Evolutionary conservation across 2,113 vertebrate genomes (phyloP).

Genomic region (Cacatua alba): DNA sequence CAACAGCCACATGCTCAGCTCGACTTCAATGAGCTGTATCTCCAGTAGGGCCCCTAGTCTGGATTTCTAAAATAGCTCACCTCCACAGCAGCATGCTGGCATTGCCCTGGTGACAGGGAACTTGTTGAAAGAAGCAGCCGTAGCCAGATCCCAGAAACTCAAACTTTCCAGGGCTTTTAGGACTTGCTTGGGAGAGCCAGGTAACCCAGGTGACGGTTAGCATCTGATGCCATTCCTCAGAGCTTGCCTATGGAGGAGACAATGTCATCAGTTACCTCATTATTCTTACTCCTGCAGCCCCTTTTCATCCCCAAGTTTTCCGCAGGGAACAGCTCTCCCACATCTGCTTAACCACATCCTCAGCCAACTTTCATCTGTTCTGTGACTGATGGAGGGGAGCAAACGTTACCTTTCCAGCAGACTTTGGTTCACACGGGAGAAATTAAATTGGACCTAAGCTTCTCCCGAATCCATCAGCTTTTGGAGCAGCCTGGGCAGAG

Average conservation of each 20-base stretch:
- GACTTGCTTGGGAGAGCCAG: not conserved
- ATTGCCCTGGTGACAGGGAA: too few species aligned
- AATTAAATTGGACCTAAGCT: not conserved
- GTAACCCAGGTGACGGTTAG: not conserved
- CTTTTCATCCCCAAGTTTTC: not conserved
- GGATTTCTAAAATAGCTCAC: not conserved
- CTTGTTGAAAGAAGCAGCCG: fast-evolving
- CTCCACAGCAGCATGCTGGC: not conserved
- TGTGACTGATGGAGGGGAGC: not conserved
- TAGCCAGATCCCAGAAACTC: not conserved
- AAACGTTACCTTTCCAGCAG: not conserved
- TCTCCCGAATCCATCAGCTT: not conserved
- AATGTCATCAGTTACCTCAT: not conserved
- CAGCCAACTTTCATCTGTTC: not conserved
- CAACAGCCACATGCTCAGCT: not conserved
- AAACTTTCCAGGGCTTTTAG: not conserved
- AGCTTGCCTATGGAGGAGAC: not conserved
- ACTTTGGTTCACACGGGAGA: not conserved
- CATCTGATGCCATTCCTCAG: not conserved
- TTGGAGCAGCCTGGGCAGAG: not conserved
- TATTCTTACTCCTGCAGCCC: not conserved
- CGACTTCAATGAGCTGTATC: not conserved
- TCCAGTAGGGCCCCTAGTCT: not conserved
- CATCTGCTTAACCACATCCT: not conserved
- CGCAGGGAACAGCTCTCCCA: not conserved